Conservation (phyloP, 2,888 invertebrate genomes). For the Hirtodrosophila duncani region DNA sequence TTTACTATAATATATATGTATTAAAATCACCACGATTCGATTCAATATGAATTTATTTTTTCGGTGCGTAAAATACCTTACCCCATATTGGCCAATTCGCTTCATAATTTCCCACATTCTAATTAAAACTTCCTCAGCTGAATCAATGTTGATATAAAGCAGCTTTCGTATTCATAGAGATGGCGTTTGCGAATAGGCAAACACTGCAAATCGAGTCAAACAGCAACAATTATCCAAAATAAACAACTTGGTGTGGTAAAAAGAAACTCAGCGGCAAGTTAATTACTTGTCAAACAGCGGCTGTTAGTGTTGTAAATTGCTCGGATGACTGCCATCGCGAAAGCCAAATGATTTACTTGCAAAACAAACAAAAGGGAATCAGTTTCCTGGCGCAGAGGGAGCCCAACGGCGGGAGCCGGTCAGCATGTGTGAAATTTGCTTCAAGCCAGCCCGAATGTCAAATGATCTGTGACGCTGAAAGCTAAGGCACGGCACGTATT, state of each 20-base stretch:
- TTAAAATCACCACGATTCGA: too few relatives aligned
- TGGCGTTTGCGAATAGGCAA: too few relatives aligned
- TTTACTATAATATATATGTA: too few relatives aligned
- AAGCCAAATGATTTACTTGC: conserved; percentile 59
- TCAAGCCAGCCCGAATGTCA: conserved; percentile 48
- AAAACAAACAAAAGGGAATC: conserved; percentile 49
- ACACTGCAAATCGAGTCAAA: background rate
- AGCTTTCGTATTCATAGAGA: too few relatives aligned
- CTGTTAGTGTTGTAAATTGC: conserved; percentile 64
- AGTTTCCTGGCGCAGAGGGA: background rate
- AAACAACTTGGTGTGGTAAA: conserved; percentile 8
- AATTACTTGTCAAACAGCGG: conserved; percentile 68
- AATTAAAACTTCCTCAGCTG: too few relatives aligned
- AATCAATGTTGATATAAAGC: too few relatives aligned
- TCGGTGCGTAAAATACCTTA: too few relatives aligned
- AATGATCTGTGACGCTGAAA: conserved; percentile 65
- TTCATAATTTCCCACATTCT: too few relatives aligned
- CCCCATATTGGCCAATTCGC: too few relatives aligned
- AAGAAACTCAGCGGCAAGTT: conserved; percentile 43
- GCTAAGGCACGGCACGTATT: conserved; percentile 49
- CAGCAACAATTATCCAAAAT: conserved; percentile 1
- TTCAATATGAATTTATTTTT: too few relatives aligned
- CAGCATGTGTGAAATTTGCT: background rate
- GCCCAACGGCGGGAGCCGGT: background rate
- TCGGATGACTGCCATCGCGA: conserved; percentile 48